A percentile compares a stretch with the other conserved stretches of the same genome.
These are phyloP conservation scores for Sebastes aleutianus DNA, from an alignment of 2,797 vertebrate species.

Conservation along the genomic window DNA sequence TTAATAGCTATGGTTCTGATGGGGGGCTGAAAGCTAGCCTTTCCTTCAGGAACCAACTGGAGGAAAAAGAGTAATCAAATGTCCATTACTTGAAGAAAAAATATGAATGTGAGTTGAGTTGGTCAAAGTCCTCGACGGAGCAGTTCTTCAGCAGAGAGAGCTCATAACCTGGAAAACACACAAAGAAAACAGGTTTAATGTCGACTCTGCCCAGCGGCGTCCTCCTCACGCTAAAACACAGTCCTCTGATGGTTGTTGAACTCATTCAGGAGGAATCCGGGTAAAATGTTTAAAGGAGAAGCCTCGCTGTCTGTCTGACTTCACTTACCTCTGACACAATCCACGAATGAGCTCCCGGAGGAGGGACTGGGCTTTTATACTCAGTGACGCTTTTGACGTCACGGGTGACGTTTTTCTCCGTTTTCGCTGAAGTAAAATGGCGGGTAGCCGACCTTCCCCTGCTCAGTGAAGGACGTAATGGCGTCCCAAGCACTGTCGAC, in stretches of 20 bases:
- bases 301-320: slow-evolving; percentile 10
- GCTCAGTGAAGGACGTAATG: slow-evolving; percentile 68
- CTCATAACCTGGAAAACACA: slow-evolving; percentile 86
- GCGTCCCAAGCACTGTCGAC: slow-evolving; percentile 17
- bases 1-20: slow-evolving; percentile 49
- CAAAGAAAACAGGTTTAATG: slow-evolving; percentile 69
- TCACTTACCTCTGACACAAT: slow-evolving; percentile 93
- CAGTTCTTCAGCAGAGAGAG: slow-evolving; percentile 80
- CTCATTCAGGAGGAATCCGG: slow-evolving; percentile 4
- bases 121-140: slow-evolving; percentile 84
- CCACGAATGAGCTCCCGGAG: slow-evolving; percentile 85
- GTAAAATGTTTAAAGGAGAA: slow-evolving; percentile 7
- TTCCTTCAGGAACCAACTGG: slow-evolving; percentile 85
- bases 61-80: slow-evolving; percentile 88
- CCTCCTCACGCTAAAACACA: neutral
- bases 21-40: slow-evolving; percentile 83
- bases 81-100: slow-evolving; percentile 89
- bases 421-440: slow-evolving; percentile 69
- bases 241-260: slow-evolving; percentile 7
- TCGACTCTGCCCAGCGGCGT: neutral
- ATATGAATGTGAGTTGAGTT: slow-evolving; percentile 79
- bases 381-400: slow-evolving; percentile 80
- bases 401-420: slow-evolving; percentile 2
- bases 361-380: slow-evolving; percentile 83
- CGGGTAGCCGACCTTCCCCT: slow-evolving; percentile 45